A percentile compares a stretch with the other conserved stretches of the same genome.
Conservation (phyloP, 1,140 invertebrate species). For the Campoletis sonorensis region DNA sequence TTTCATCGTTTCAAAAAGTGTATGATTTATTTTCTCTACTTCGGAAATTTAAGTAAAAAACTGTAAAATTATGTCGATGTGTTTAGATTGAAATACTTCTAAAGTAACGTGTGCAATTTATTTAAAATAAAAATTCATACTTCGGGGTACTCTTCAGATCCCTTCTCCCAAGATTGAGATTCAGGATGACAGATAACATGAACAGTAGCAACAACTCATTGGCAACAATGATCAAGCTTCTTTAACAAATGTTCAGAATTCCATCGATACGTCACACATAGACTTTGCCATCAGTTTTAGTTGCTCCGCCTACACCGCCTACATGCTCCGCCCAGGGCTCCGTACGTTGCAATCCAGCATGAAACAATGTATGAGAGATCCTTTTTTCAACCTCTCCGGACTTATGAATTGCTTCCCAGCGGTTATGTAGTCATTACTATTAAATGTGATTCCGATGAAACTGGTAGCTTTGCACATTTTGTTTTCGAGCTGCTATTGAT, state of each 20-base stretch:
- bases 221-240: not conserved
- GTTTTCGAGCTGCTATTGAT: not conserved
- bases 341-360: not conserved
- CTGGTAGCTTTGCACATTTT: not conserved
- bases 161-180: too few relatives aligned
- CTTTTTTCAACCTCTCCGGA: constrained; percentile 1
- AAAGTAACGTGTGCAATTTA: too few relatives aligned
- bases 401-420: not conserved
- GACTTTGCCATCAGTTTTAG: constrained; percentile 59
- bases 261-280: constrained; percentile 74
- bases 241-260: constrained; percentile 63
- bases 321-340: constrained; percentile 70
- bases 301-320: constrained; percentile 69
- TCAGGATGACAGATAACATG: not conserved
- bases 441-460: not conserved
- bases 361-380: not conserved
- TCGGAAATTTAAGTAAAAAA: too few relatives aligned
- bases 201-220: not conserved
- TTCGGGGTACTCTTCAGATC: too few relatives aligned
- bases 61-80: too few relatives aligned
- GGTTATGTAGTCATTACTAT: not conserved
- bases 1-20: too few relatives aligned
- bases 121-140: too few relatives aligned
- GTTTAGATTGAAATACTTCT: too few relatives aligned
- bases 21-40: too few relatives aligned